Conservation (phyloP, 1,140 invertebrate genomes). For the Drosophila takahashii region DNA sequence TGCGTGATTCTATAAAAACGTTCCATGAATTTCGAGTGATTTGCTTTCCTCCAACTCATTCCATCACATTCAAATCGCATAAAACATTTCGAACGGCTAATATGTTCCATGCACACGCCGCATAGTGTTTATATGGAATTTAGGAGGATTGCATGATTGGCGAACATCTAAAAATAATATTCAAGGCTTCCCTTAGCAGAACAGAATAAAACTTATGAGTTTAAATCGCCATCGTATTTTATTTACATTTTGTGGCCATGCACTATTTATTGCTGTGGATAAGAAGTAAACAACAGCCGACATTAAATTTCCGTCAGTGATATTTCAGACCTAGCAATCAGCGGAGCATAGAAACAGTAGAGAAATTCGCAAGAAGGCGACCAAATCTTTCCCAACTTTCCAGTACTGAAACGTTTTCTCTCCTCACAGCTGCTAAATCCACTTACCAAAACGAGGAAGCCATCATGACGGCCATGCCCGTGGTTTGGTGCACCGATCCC, state of each 20-base stretch:
- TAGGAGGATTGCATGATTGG: background rate
- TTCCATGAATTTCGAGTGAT: slow-evolving; percentile 3
- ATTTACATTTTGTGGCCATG: slow-evolving; percentile 15
- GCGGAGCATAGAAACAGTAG: slow-evolving; percentile 34
- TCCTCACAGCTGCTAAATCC: slow-evolving; percentile 15
- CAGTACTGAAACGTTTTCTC: slow-evolving; percentile 18
- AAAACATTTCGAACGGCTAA: slow-evolving; percentile 47
- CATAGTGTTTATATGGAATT: slow-evolving; percentile 24
- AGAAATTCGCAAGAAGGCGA: slow-evolving; percentile 5
- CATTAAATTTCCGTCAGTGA: slow-evolving; percentile 16
- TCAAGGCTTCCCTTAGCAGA: slow-evolving; percentile 9
- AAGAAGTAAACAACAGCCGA: slow-evolving; percentile 9
- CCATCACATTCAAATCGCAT: slow-evolving; percentile 58
- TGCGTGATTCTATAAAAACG: background rate
- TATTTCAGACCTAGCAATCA: background rate
- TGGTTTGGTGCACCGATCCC: slow-evolving; percentile 84
- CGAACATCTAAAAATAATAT: slow-evolving; percentile 3
- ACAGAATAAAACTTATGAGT: background rate
- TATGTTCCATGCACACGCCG: slow-evolving; percentile 32
- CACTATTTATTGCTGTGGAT: background rate
- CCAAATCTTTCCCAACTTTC: background rate
- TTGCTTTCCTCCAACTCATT: slow-evolving; percentile 31
- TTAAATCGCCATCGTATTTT: slow-evolving; percentile 9
- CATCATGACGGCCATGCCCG: slow-evolving; percentile 79
- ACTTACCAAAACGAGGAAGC: background rate